phyloP scores from a whole-genome alignment of 92 coral and sea anemone genomes.

The Metridium senile region DNA sequence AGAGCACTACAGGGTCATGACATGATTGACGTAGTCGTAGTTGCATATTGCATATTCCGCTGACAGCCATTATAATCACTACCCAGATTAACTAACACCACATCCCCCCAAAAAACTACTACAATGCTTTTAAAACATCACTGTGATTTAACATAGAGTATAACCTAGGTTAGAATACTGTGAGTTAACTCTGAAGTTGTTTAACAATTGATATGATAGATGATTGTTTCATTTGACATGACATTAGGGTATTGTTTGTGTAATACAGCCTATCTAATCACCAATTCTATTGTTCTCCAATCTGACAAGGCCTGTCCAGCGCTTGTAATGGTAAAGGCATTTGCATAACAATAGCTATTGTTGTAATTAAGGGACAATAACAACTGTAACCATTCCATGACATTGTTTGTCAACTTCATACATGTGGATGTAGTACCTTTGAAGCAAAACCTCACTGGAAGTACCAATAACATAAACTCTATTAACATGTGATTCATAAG shows the following conservation, averaged over 20 bases:
- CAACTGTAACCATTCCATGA: background rate
- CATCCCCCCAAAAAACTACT: background rate
- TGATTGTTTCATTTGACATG: constrained; percentile 23
- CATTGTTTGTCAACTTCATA: background rate
- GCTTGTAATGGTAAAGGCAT: constrained; percentile 9
- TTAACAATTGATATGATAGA: constrained; percentile 3
- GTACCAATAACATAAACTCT: background rate
- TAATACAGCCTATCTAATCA: constrained; percentile 7
- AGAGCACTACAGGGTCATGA: constrained; percentile 50
- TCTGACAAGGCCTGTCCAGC: constrained; percentile 15
- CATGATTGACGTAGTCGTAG: constrained; percentile 28
- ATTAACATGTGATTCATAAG: background rate
- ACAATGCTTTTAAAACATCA: background rate
- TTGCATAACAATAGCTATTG: constrained; percentile 21
- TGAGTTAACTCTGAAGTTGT: background rate
- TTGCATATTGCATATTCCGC: constrained; percentile 17
- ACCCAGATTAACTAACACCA: background rate
- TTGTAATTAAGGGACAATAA: background rate
- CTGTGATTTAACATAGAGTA: no score
- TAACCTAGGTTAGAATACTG: background rate
- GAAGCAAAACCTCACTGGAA: background rate
- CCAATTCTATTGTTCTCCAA: constrained; percentile 31
- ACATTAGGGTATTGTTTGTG: constrained; percentile 11
- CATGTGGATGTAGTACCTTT: background rate
- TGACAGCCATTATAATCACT: constrained; percentile 15